Evolutionary conservation across 2,888 invertebrate species (phyloP), one percentile per base, ranked within the genome.

Genomic region (Leptinotarsa juncta): DNA sequence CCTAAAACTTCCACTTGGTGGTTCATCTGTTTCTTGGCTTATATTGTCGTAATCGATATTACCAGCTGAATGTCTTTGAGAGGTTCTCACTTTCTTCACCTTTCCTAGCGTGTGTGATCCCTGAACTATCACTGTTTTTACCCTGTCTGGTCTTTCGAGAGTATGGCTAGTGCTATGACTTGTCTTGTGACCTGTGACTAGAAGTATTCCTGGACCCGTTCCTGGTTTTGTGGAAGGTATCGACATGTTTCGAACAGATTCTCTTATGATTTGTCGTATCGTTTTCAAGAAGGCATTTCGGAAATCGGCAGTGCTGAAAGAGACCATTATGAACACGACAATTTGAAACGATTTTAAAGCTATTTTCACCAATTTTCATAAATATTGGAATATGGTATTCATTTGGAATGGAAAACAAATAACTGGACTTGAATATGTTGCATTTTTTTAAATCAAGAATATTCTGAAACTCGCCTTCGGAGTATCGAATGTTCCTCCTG

Each of bases 201-300:
- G 81, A 14, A 88, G 80, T 50, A 88, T 88, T 48, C 88, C 88
- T 3, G 88, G 88, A 57, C 90, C 91, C 67, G 90, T 87, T 57
- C 93, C 92, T 2, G 88, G 91, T 82, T 95, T 94, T 20, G 92
- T 91, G 82, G 93, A 92, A 72, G 97, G 97, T 88, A 98, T 94
- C 84, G 96, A 95, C 98, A 98, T 98, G 89, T 97, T 97, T 83
- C 97, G 93, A 65, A 98, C 98, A 76, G 97, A 97, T 89, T 98
- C 98, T 79, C 98, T 93, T 84, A 98, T 98, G 81, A 98, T 98
- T 89, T 98, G 98, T 72, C 98, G 92, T 84, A 98, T 98, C 75
- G 97, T 98, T 89, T 97, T 97, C 85, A 98, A 91, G 91, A 98
- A 98, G 81, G 97, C 97, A 89, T 97, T 97, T 82, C 98, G 94